Evolutionary conservation across 2,113 vertebrate genomes (phyloP), one percentile per base, ranked within the genome.

Genomic region (Malurus elegans): DNA sequence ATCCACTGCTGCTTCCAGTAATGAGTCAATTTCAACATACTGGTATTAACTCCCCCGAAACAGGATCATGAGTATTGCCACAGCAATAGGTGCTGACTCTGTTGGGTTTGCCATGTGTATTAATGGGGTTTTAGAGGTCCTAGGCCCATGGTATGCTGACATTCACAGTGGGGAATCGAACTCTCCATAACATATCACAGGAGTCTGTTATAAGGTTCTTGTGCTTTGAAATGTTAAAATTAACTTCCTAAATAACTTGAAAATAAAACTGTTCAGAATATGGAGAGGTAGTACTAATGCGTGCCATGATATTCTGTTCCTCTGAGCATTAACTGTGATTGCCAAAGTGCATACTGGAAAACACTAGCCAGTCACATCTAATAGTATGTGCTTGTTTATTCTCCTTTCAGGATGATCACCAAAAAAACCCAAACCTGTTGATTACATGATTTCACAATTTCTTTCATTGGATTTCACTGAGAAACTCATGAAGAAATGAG

Each of bases 301-400:
- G 36, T 13, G 19, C 2, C 16, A 8, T 31, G 26, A 36, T 86
- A 69, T 84, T 88, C 93, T 92, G 57, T 67, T 65, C 58, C 31
- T 90, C 45, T 91, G 53, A 81, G 61, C 16, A n/a, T 96, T 94
- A 97, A 84, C 42, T 93, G 88, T 95, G 90, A 80, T 88, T 85
- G 92, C 73, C 31, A 70, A 92, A 91, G 62, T 20, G 61, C 34
- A 19, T 3, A 12, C 60, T 57, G 79, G 73, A 85, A 93, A 84
- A 36, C 81, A 71, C 25, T 40, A 95, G 19, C 74, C 67, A 65
- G 19, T 95, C 53, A 78, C 8, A n/a, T 75, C 57, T 94, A 74
- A 66, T 76, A 90, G 53, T 54, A 79, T 20, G 45, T 67, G 76
- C 69, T 94, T 91, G 45, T 90, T 64, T 88, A 80, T 47, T 81